Percentiles rank a stretch among this genome's conserved stretches.
These are phyloP conservation scores for Nephrotoma guestfalica DNA, from an alignment of 2,888 invertebrate genomes.

Conservation along the genomic window DNA sequence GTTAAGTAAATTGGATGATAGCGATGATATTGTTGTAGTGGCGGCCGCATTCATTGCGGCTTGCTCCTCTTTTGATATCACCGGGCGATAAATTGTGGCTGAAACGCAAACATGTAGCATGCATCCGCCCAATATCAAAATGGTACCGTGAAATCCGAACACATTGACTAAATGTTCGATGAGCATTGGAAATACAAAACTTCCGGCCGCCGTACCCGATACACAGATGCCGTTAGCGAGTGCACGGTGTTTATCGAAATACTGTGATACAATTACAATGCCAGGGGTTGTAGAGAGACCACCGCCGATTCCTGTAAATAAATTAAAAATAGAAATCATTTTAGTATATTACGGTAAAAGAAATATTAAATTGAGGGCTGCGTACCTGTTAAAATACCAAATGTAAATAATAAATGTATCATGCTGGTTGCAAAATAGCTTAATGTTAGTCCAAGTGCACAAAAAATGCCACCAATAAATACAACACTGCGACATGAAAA, in stretches of 20 bases:
- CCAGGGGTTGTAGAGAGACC: slow-evolving; percentile 68
- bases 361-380: background rate
- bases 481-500: slow-evolving; percentile 55
- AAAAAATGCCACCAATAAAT: slow-evolving; percentile 56
- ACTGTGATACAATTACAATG: slow-evolving; percentile 64
- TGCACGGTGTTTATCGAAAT: slow-evolving; percentile 64
- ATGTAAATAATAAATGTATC: slow-evolving; percentile 51
- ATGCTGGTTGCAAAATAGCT: slow-evolving; percentile 57
- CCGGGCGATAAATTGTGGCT: slow-evolving; percentile 49
- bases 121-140: slow-evolving; percentile 49
- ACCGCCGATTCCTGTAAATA: slow-evolving; percentile 50
- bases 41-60: background rate
- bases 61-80: slow-evolving; percentile 20
- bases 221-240: slow-evolving; percentile 68
- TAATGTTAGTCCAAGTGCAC: slow-evolving; percentile 50
- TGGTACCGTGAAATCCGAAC: slow-evolving; percentile 59
- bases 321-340: background rate
- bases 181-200: slow-evolving; percentile 60
- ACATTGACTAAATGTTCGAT: slow-evolving; percentile 52
- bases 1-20: background rate
- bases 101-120: slow-evolving; percentile 63
- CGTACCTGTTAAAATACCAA: slow-evolving; percentile 55
- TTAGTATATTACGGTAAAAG: background rate
- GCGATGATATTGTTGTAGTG: background rate
- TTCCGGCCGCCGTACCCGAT: slow-evolving; percentile 65